Evolutionary conservation across 2,113 vertebrate genomes (phyloP).

Genomic region (Meles meles): DNA sequence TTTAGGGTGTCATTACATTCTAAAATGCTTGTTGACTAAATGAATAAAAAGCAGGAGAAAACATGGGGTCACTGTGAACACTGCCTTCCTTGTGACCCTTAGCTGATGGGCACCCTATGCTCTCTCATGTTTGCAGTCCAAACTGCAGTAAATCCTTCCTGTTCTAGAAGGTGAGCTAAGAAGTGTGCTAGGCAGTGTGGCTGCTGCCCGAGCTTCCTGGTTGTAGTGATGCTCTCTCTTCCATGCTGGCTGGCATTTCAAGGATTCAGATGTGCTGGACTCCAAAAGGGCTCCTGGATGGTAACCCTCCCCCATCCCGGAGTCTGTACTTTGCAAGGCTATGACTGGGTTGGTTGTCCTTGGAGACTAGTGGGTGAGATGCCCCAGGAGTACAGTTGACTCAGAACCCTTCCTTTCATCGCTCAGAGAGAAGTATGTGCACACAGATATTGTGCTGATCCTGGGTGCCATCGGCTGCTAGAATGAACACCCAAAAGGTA

Average conservation of each 20-base stretch:
- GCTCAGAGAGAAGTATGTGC: neutral
- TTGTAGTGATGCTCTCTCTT: neutral
- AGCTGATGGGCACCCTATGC: neutral
- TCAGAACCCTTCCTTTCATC: neutral
- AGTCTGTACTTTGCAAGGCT: neutral
- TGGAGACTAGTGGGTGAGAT: neutral
- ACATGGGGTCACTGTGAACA: neutral
- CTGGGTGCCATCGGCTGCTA: neutral
- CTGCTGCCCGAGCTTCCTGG: neutral
- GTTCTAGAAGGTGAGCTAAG: neutral
- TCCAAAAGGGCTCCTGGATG: neutral
- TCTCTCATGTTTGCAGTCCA: neutral
- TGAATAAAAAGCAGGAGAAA: neutral
- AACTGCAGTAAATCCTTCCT: neutral
- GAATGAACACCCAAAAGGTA: neutral
- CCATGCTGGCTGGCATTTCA: neutral
- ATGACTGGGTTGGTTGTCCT: neutral
- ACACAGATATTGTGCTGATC: neutral
- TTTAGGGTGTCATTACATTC: neutral
- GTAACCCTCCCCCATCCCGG: rapidly evolving
- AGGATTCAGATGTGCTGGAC: neutral
- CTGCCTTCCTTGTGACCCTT: neutral
- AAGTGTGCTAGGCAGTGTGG: neutral
- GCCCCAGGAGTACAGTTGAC: neutral
- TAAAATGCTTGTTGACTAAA: neutral